phyloP scores from a whole-genome alignment of 2,888 invertebrate genomes.

The Nomada fucata region DNA sequence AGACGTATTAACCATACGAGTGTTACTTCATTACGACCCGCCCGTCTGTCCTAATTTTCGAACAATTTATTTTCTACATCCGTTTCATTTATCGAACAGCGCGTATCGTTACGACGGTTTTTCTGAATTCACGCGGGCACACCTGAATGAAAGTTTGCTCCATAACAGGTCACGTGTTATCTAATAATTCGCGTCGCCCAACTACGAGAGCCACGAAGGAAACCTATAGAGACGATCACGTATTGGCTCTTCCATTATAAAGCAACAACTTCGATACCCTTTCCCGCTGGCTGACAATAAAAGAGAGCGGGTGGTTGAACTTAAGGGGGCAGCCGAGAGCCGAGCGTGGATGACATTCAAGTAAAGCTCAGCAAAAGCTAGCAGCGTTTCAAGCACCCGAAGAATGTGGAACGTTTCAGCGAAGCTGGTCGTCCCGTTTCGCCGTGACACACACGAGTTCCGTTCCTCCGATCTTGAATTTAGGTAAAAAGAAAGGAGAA shows the following conservation, averaged over 20 bases:
- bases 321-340: constrained; percentile 38
- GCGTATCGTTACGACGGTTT: background rate
- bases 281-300: constrained; percentile 51
- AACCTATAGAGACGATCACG: constrained; percentile 77
- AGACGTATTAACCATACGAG: constrained; percentile 79
- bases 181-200: constrained; percentile 54
- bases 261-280: constrained; percentile 58
- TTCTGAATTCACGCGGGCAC: background rate
- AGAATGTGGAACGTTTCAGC: constrained; percentile 19
- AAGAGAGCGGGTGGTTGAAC: constrained; percentile 57
- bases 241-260: constrained; percentile 73
- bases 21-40: constrained; percentile 63
- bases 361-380: constrained; percentile 18
- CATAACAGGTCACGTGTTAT: constrained; percentile 55
- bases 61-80: too few relatives aligned
- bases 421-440: background rate
- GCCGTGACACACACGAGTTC: background rate
- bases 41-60: background rate
- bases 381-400: constrained; percentile 20
- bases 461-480: background rate
- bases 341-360: constrained; percentile 26
- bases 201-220: constrained; percentile 49
- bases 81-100: background rate
- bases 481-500: background rate
- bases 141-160: background rate